phyloP scores from a whole-genome alignment of 2,113 vertebrate species.

The Rallus limicola region DNA sequence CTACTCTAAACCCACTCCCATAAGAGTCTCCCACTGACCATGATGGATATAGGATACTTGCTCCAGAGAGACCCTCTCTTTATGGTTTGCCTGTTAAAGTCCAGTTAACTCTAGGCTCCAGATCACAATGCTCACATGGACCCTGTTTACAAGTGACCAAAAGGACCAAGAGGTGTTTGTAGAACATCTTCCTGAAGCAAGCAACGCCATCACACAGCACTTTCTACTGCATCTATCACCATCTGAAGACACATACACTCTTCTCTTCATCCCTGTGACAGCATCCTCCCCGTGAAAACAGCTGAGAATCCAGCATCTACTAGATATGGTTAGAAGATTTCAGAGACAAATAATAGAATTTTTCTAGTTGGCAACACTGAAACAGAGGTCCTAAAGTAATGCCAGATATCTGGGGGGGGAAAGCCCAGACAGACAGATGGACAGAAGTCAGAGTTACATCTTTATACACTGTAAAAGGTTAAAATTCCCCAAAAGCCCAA shows the following conservation, averaged over 20 bases:
- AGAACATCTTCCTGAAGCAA: not conserved
- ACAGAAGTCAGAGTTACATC: not conserved
- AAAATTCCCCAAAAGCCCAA: not conserved
- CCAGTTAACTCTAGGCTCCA: not conserved
- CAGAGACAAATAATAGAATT: not conserved
- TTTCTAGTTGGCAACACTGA: not conserved
- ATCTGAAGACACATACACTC: not conserved
- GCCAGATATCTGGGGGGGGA: not conserved
- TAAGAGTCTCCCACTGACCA: not conserved
- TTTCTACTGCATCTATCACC: not conserved
- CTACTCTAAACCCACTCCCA: not conserved
- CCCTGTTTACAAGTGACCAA: not conserved
- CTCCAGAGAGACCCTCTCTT: not conserved
- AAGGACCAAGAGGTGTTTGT: not conserved
- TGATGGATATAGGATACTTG: not conserved
- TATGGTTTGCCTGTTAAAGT: not conserved
- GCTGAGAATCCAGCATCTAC: not conserved
- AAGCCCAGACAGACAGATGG: not conserved
- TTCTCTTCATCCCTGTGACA: not conserved
- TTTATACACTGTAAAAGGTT: not conserved
- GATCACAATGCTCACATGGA: rapidly evolving
- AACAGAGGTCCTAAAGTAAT: not conserved
- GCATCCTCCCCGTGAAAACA: not conserved
- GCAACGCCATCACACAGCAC: not conserved
- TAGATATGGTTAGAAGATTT: not conserved